Conservation (phyloP, 2,888 invertebrate genomes). For the Aleiodes testaceus region DNA sequence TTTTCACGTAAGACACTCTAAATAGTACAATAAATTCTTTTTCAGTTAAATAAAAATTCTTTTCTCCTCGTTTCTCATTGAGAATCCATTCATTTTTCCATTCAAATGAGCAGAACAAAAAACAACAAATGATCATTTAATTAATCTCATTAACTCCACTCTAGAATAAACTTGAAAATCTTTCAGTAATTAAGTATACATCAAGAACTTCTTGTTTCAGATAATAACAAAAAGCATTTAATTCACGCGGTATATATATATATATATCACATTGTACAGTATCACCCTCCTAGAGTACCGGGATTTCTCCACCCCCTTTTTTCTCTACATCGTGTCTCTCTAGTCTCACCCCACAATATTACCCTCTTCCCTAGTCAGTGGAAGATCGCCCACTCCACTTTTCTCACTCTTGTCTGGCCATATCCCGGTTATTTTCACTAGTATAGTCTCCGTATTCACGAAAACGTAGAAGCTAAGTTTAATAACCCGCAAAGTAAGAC, state of each 20-base stretch:
- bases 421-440: conserved; percentile 41
- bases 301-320: conserved; percentile 14
- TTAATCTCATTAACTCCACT: conserved; percentile 43
- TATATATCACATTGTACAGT: conserved; percentile 9
- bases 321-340: conserved; percentile 1
- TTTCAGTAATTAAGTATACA: conserved; percentile 42
- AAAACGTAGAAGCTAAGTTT: conserved; percentile 52
- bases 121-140: conserved; percentile 42
- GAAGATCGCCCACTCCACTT: conserved; percentile 29
- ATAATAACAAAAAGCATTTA: conserved; percentile 45
- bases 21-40: conserved; percentile 8
- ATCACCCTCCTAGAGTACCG: background rate
- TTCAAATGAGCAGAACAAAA: conserved; percentile 23
- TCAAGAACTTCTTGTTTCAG: conserved; percentile 40
- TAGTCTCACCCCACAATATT: background rate
- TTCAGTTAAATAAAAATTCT: background rate
- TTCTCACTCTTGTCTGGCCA: conserved; percentile 35
- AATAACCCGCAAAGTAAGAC: conserved; percentile 55
- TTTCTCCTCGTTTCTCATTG: too few species aligned
- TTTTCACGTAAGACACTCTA: conserved; percentile 2
- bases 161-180: conserved; percentile 5
- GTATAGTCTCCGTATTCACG: conserved; percentile 17
- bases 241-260: conserved; percentile 32
- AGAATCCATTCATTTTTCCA: background rate
- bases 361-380: conserved; percentile 1